Conservation (phyloP, 2,113 vertebrate genomes). For the Tapirus terrestris region DNA sequence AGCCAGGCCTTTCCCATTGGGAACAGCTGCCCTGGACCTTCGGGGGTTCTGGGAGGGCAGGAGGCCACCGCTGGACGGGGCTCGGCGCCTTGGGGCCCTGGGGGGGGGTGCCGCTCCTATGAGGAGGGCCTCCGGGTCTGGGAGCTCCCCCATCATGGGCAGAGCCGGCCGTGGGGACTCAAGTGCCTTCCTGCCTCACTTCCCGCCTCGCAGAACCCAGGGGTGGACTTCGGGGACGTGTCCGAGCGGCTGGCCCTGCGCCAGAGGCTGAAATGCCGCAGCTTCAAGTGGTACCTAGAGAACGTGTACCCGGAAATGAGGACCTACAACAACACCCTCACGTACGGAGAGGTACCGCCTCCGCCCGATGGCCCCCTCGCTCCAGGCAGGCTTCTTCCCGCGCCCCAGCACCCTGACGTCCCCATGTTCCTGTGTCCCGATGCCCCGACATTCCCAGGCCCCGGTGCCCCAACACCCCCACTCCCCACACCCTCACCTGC, state of each 20-base stretch:
- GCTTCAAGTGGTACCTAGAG: slow-evolving; percentile 98
- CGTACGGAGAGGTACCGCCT: slow-evolving; percentile 95
- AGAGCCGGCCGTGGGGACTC: neutral
- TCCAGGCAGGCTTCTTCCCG: neutral
- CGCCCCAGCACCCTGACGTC: fast-evolving
- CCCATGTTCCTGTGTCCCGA: too few relatives aligned
- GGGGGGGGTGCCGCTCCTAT: fast-evolving
- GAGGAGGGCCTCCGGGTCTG: neutral
- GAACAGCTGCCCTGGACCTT: neutral
- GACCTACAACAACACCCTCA: slow-evolving; percentile 97
- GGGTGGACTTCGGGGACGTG: slow-evolving; percentile 98
- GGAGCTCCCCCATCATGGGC: neutral
- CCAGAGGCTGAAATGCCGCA: slow-evolving; percentile 94
- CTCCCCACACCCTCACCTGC: neutral
- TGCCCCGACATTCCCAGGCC: too few relatives aligned
- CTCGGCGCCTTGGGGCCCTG: neutral
- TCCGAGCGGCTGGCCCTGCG: slow-evolving; percentile 95
- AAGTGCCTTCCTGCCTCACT: neutral
- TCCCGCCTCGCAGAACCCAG: slow-evolving; percentile 90
- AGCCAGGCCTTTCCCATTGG: neutral
- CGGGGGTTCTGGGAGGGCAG: too few relatives aligned
- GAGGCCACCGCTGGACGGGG: neutral
- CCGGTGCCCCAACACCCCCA: fast-evolving
- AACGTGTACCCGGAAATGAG: slow-evolving; percentile 99
- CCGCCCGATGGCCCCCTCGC: fast-evolving